These are phyloP conservation scores for Leptinotarsa texana DNA, from an alignment of 1,140 invertebrate species.

Conservation along the genomic window DNA sequence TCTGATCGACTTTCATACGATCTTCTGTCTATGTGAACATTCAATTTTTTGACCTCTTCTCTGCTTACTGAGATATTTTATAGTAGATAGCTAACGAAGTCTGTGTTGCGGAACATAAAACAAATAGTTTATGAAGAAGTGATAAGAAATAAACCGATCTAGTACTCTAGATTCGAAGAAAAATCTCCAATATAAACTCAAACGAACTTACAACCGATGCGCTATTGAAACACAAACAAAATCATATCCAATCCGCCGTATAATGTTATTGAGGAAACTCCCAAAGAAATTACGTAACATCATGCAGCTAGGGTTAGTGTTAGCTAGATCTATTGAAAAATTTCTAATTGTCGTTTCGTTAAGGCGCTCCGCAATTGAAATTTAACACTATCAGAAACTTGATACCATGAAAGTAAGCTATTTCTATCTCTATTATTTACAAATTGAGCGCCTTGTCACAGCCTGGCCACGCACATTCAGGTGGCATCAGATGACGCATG, in stretches of 20 bases:
- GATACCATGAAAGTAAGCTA: background rate
- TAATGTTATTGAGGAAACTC: too few species aligned
- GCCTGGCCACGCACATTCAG: slow-evolving; percentile 65
- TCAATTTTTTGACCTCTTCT: too few species aligned
- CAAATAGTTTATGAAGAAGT: too few species aligned
- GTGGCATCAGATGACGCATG: slow-evolving; percentile 35
- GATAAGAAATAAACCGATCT: too few species aligned
- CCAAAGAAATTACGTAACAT: background rate
- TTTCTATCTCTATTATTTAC: slow-evolving; percentile 39
- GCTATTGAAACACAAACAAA: background rate
- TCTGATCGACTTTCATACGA: too few species aligned
- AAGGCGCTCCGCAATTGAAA: background rate
- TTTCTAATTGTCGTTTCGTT: background rate
- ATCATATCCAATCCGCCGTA: background rate
- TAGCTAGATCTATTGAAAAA: background rate
- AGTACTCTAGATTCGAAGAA: too few species aligned
- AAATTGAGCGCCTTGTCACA: slow-evolving; percentile 59
- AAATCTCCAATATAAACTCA: too few species aligned
- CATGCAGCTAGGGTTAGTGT: background rate
- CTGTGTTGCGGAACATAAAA: too few species aligned
- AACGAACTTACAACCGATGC: background rate
- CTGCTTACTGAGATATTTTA: too few species aligned
- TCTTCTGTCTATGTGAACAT: too few species aligned
- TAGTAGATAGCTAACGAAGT: too few species aligned
- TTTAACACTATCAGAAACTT: background rate